These are phyloP conservation scores for Cephus nigrinus DNA, from an alignment of 2,888 invertebrate genomes.

Conservation along the genomic window DNA sequence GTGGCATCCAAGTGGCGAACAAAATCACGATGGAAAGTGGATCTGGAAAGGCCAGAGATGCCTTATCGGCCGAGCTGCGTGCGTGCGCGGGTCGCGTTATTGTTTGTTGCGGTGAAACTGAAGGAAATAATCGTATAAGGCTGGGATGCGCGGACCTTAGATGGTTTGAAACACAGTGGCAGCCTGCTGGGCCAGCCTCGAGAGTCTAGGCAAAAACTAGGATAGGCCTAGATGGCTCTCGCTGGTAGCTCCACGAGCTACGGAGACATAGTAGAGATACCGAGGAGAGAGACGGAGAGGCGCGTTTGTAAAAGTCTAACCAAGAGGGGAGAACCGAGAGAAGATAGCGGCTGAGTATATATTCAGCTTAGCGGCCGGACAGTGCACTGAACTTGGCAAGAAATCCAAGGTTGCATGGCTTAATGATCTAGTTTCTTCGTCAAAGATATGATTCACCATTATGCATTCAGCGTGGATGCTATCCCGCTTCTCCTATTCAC, in stretches of 20 bases:
- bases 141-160: conserved; percentile 48
- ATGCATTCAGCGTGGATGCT: conserved; percentile 41
- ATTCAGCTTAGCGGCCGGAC: conserved; percentile 41
- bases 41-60: not conserved
- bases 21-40: not conserved
- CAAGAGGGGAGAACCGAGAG: not conserved
- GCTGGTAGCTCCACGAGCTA: conserved; percentile 12
- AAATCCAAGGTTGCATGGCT: conserved; percentile 61
- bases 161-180: conserved; percentile 50
- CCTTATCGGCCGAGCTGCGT: not conserved
- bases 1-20: not conserved
- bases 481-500: conserved; percentile 6
- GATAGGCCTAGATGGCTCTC: conserved; percentile 57
- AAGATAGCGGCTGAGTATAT: conserved; percentile 37
- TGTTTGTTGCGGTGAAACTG: conserved; percentile 7
- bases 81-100: not conserved
- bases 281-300: conserved; percentile 11
- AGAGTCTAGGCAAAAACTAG: conserved; percentile 56
- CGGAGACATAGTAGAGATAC: conserved; percentile 10
- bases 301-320: not conserved
- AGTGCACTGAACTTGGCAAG: conserved; percentile 64
- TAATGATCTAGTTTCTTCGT: conserved; percentile 63
- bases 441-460: conserved; percentile 49
- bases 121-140: conserved; percentile 49
- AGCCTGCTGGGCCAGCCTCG: conserved; percentile 24